Percentiles rank a stretch among this genome's conserved stretches.
These are phyloP conservation scores for Zoanthus sociatus DNA, from an alignment of 92 coral and sea anemone species.

Conservation along the genomic window DNA sequence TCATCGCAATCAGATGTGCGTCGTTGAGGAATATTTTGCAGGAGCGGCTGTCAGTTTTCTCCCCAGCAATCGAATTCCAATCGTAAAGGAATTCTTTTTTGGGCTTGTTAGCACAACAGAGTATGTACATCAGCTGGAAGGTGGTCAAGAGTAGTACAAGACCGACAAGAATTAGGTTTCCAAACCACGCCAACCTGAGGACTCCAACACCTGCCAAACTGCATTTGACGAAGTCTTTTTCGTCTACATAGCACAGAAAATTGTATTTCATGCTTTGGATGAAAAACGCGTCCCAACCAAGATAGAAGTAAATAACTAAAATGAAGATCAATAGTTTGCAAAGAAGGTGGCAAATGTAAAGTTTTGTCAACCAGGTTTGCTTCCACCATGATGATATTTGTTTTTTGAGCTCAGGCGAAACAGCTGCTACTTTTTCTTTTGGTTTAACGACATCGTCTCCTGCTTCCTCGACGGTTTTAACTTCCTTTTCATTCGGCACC, in stretches of 20 bases:
- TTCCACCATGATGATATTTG: slow-evolving; percentile 67
- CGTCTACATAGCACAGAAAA: slow-evolving; percentile 77
- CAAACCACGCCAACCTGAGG: slow-evolving; percentile 66
- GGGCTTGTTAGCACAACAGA: slow-evolving; percentile 60
- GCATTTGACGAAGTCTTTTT: slow-evolving; percentile 72
- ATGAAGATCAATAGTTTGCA: slow-evolving; percentile 59
- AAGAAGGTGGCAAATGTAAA: slow-evolving; percentile 68
- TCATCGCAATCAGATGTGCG: slow-evolving; percentile 38
- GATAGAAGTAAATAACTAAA: slow-evolving; percentile 53
- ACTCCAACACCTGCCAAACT: slow-evolving; percentile 62
- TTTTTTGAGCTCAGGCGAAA: slow-evolving; percentile 52
- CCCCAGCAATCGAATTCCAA: not conserved
- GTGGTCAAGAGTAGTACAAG: slow-evolving; percentile 61
- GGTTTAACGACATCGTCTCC: not conserved
- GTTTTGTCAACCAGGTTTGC: slow-evolving; percentile 58
- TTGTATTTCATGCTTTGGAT: slow-evolving; percentile 53
- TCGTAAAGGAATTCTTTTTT: slow-evolving; percentile 57
- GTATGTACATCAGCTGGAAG: slow-evolving; percentile 68
- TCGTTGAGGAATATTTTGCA: slow-evolving; percentile 28
- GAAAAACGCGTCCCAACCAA: slow-evolving; percentile 49
- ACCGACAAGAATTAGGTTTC: slow-evolving; percentile 57
- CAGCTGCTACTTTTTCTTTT: not conserved
- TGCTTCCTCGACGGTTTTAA: not conserved
- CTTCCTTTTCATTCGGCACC: not conserved
- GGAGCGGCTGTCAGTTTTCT: not conserved